Evolutionary conservation across 2,113 vertebrate species (phyloP).

Genomic region (Colaptes auratus): DNA sequence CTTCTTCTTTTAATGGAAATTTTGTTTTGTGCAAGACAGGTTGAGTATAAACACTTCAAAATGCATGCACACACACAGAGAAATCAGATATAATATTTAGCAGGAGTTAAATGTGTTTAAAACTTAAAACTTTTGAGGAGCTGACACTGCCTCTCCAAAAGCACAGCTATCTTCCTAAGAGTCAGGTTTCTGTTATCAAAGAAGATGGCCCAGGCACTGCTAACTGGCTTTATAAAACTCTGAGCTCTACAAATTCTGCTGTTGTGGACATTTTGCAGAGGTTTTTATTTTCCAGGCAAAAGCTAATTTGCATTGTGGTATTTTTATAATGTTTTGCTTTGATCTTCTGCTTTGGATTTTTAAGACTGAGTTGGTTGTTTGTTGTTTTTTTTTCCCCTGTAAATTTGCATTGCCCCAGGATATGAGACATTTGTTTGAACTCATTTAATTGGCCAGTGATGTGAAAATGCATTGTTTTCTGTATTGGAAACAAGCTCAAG

Average conservation of each 20-base stretch:
- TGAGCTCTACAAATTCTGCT: conserved; percentile 53
- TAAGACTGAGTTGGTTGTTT: neutral
- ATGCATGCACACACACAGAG: neutral
- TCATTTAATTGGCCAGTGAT: conserved; percentile 46
- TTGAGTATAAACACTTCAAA: neutral
- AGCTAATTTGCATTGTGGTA: conserved; percentile 7
- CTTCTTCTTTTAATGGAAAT: neutral
- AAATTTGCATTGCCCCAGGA: conserved; percentile 53
- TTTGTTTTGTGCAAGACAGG: neutral
- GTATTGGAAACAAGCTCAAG: neutral
- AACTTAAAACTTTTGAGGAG: neutral
- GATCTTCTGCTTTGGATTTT: conserved; percentile 41
- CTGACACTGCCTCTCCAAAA: neutral
- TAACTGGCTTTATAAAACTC: neutral
- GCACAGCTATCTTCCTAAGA: neutral
- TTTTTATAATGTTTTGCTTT: conserved; percentile 43
- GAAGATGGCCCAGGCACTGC: neutral
- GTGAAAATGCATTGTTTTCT: conserved; percentile 27
- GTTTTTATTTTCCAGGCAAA: conserved; percentile 19
- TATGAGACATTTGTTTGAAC: conserved; percentile 31
- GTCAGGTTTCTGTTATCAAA: neutral
- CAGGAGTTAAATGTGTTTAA: neutral
- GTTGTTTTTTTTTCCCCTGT: neutral
- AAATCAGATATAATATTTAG: neutral
- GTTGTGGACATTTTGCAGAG: conserved; percentile 1